These are phyloP conservation scores for Lontra canadensis DNA, from an alignment of 2,113 vertebrate species.

Conservation along the genomic window DNA sequence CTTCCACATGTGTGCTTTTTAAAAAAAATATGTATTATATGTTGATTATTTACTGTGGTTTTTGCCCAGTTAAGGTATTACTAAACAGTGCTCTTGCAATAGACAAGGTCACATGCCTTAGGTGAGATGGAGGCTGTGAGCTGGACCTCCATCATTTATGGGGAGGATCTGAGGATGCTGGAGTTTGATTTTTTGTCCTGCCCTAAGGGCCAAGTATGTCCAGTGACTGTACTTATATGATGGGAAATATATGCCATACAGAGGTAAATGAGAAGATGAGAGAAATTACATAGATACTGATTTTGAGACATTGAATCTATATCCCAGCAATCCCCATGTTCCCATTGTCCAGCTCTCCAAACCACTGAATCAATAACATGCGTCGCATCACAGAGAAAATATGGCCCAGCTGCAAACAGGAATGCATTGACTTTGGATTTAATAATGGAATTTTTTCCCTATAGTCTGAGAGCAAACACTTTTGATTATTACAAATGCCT, in stretches of 20 bases:
- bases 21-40: not conserved
- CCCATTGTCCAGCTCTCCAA: not conserved
- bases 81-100: not conserved
- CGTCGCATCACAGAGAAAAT: not conserved
- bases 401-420: not conserved
- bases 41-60: not conserved
- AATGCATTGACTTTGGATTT: not conserved
- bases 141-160: not conserved
- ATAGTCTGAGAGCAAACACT: not conserved
- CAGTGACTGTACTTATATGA: not conserved
- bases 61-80: not conserved
- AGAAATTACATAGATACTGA: not conserved
- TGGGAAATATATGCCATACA: not conserved
- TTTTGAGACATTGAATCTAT: not conserved
- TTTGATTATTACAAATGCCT: conserved; percentile 18
- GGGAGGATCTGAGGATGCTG: not conserved
- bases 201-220: not conserved
- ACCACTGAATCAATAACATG: not conserved
- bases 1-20: not conserved
- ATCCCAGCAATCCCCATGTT: not conserved
- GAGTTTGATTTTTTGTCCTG: not conserved
- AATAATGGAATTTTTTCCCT: not conserved
- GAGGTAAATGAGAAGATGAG: not conserved
- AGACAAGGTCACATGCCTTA: not conserved
- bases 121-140: not conserved